Base-by-base conservation (phyloP, 2,797 vertebrate genomes). In the Myotis vivesi region DNA sequence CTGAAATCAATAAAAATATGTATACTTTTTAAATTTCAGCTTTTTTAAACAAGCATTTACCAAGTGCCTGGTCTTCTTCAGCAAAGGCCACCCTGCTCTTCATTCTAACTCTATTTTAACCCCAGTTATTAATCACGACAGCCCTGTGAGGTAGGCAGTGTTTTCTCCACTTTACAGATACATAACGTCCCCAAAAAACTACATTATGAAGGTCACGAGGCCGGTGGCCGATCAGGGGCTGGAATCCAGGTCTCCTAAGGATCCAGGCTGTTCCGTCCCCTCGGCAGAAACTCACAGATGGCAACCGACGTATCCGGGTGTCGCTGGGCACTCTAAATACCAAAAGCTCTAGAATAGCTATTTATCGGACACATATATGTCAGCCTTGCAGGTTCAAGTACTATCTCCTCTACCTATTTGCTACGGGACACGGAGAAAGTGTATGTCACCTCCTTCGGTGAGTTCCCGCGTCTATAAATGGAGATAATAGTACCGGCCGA, bases 151-250 rank as follows among this genome's bases (percentile, higher is more conserved):
- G 46, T n/a, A 77, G 36, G 46, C 41, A 51, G 28, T 72, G 71
- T 89, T 94, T 79, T 88, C 41, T 92, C 51, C 62, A 89, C 49
- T 90, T 95, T 25, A 76, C 53, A 75, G 59, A 86, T 41, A 80
- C n/a, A 38, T 19, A 94, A 55, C 66, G 20, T 25, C 3, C 20
- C 30, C 7, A 19, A 8, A 66, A 89, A 92, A 55, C 12, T 13
- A 15, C 66, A 72, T 9, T 72, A 30, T n/a, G 91, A 92, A 84
- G 81, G 25, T 90, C 80, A 87, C 20, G 49, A 41, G 62, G 51
- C 22, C 44, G 25, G 55, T 13, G 75, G 68, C 76, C 77, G 46
- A 92, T n/a, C 75, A 15, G 0, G 28, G 28, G 30, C 25, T 59
- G 55, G 76, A 88, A 88, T 59, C 23, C 57, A 55, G 59, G 62